Base-by-base conservation (phyloP, 2,797 vertebrate genomes). In the Anguilla megastoma region DNA sequence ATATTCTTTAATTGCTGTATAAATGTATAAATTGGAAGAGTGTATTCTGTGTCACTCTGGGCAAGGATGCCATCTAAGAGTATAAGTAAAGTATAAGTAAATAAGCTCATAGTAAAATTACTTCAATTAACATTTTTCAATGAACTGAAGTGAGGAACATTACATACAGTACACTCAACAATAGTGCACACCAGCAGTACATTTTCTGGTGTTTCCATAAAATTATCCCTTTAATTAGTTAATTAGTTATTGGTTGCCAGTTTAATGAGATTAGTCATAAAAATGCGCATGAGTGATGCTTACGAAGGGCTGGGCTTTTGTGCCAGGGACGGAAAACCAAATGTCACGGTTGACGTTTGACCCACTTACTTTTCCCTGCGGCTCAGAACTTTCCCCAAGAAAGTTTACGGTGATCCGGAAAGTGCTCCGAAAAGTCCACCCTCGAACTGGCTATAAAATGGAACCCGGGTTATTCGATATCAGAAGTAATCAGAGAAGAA, bases 321-420 rank as follows among this genome's bases (percentile, higher is more conserved):
- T 21, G 66, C 30, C 10, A 85, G 30, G 24, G 79, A 10, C 14
- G 10, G 80, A 84, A 56, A 33, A 36, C 27, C 82, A 82, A 82
- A 82, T 50, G 45, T 82, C 74, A 71, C 27, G 30, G 21, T 27
- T 52, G 27, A 36, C 36, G 12, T 33, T 45, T 84, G 87, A 71
- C 79, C 80, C 66, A 87, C 45, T 84, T 71, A 48, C 33, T 45
- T 33, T 84, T 27, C 58, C 10, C 45, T 3, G 60, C n/a, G 87
- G 66, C 21, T 45, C 80, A 16, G 86, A 87, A 83, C 18, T 2
- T 84, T 84, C 30, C 27, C 21, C 14, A 14, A 69, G 56, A 24
- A 36, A 33, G 69, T 33, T 12, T 12, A 9, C 4, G 2, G 27
- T 1, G 58, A 54, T 30, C 76, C 74, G 45, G 8, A 48, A 87